These are phyloP conservation scores for Bombus haemorrhoidalis DNA, from an alignment of 1,140 invertebrate species.

Conservation along the genomic window DNA sequence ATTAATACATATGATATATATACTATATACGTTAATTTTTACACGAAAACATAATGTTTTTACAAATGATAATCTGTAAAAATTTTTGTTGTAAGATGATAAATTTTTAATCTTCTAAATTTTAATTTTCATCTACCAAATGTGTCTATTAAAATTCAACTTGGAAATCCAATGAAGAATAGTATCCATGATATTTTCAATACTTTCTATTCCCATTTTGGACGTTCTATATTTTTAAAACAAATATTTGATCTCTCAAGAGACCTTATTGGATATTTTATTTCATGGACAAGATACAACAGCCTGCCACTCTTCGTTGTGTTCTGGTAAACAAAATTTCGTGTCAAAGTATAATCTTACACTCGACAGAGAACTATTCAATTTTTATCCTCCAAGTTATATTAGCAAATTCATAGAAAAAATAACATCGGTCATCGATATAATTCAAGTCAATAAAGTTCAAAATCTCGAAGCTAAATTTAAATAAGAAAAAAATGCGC, in stretches of 20 bases:
- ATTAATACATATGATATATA: too few relatives aligned
- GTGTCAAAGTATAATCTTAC: neutral
- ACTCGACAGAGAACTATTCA: neutral
- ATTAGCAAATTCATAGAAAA: neutral
- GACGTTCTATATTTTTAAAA: too few relatives aligned
- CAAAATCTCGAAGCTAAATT: neutral
- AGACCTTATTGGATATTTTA: slow-evolving; percentile 26
- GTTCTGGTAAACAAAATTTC: neutral
- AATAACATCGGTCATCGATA: too few relatives aligned
- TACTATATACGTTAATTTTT: neutral
- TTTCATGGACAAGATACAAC: neutral
- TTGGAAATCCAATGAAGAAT: neutral
- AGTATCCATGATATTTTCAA: neutral
- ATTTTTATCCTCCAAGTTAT: neutral
- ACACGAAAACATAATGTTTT: neutral
- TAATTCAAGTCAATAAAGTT: too few relatives aligned
- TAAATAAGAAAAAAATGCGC: neutral
- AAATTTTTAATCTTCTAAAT: too few relatives aligned
- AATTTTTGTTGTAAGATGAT: neutral
- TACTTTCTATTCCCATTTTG: neutral
- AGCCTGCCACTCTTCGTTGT: neutral
- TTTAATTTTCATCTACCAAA: too few relatives aligned
- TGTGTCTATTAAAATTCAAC: too few relatives aligned
- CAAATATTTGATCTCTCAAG: slow-evolving; percentile 10
- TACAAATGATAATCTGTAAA: neutral